Percentiles rank a stretch among this genome's conserved stretches.
phyloP scores from a whole-genome alignment of 2,797 vertebrate genomes.

The Mus minutoides region DNA sequence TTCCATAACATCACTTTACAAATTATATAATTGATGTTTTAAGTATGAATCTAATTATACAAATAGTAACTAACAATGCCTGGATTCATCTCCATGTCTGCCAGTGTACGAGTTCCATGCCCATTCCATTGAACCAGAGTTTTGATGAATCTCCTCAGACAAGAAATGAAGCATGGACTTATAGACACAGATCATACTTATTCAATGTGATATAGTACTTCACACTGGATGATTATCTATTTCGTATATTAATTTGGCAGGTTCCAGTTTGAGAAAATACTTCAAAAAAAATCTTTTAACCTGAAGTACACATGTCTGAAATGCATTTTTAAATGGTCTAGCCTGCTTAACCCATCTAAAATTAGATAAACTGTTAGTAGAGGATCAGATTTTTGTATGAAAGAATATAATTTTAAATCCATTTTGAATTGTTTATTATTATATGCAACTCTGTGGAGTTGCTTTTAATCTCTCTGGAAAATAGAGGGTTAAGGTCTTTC shows the following conservation, averaged over 20 bases:
- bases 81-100: background rate
- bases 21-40: background rate
- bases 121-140: background rate
- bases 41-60: background rate
- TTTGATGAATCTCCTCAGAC: accelerated
- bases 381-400: background rate
- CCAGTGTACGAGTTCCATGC: background rate
- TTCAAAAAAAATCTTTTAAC: slow-evolving; percentile 31
- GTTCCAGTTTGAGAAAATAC: background rate
- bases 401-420: slow-evolving; percentile 45
- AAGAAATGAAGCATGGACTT: background rate
- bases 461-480: background rate
- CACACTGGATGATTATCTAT: background rate
- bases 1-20: background rate
- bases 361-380: background rate
- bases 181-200: background rate
- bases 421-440: background rate
- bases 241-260: background rate
- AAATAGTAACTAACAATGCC: background rate
- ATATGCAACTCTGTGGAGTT: background rate
- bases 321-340: background rate
- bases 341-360: background rate
- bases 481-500: background rate
- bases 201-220: background rate
- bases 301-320: slow-evolving; percentile 3